Percentiles rank a stretch among this genome's conserved stretches.
Conservation (phyloP, 30 jellyfish, hydroid and myxozoan genomes). For the Chrysaora quinquecirrha region DNA sequence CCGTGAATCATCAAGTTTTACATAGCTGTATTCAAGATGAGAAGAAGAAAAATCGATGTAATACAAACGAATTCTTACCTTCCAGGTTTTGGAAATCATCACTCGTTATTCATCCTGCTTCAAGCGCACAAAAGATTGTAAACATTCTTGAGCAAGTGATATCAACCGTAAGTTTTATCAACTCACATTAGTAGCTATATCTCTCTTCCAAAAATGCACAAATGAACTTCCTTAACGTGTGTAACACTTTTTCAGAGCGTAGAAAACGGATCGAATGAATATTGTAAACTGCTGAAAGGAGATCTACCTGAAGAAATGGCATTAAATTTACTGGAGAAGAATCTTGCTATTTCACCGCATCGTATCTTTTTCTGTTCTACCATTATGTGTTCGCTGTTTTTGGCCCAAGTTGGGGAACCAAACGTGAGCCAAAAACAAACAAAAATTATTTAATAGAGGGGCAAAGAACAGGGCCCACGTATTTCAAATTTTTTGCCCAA, state of each 20-base stretch:
- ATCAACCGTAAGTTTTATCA: conserved; percentile 7
- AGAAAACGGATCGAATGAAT: neutral
- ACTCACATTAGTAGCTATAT: neutral
- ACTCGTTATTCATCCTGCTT: conserved; percentile 49
- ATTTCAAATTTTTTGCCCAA: neutral
- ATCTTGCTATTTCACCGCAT: conserved; percentile 43
- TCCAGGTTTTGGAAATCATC: conserved; percentile 67
- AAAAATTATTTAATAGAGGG: too few relatives aligned
- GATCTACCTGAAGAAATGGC: conserved; percentile 49
- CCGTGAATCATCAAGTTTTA: too few relatives aligned
- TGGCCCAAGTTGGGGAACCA: neutral
- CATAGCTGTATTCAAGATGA: too few relatives aligned
- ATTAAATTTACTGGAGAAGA: conserved; percentile 44
- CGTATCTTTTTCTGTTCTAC: conserved; percentile 58
- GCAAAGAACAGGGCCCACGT: neutral
- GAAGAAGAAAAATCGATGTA: neutral
- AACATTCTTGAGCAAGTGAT: conserved; percentile 37
- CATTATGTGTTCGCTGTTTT: neutral
- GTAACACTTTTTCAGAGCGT: neutral
- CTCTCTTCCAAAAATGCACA: neutral
- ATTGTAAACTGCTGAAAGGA: conserved; percentile 1
- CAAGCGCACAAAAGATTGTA: conserved; percentile 53
- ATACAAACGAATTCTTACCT: too few relatives aligned
- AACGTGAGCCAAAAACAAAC: neutral
- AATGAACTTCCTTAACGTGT: neutral